A percentile compares a stretch with the other conserved stretches of the same genome.
phyloP scores from a whole-genome alignment of 2,113 vertebrate species.

The Collichthys lucidus region DNA sequence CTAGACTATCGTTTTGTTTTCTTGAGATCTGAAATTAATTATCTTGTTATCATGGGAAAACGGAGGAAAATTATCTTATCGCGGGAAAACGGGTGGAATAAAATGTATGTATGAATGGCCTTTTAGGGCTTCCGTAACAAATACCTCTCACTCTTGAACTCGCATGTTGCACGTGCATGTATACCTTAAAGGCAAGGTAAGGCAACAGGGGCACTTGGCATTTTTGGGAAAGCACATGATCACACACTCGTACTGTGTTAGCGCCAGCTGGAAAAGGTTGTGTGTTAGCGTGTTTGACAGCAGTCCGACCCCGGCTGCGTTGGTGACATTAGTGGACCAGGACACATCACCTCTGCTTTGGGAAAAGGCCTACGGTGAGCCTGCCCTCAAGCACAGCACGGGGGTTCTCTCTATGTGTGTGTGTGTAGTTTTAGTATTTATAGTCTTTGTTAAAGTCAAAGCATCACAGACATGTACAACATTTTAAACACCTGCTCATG shows the following conservation, averaged over 20 bases:
- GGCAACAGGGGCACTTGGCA: conserved; percentile 60
- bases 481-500: not conserved
- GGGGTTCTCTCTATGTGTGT: conserved; percentile 25
- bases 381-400: conserved; percentile 62
- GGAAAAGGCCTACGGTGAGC: conserved; percentile 65
- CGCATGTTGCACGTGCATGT: not conserved
- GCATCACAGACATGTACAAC: not conserved
- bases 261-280: conserved; percentile 74
- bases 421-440: conserved; percentile 10
- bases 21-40: too few species aligned
- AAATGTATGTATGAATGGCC: too few species aligned
- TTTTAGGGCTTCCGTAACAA: too few species aligned
- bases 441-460: conserved; percentile 27
- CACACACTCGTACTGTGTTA: conserved; percentile 62
- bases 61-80: too few species aligned
- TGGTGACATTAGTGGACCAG: conserved; percentile 74
- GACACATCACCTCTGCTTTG: conserved; percentile 80
- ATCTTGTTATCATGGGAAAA: too few species aligned
- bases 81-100: too few species aligned
- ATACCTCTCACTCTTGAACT: conserved; percentile 2
- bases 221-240: conserved; percentile 69
- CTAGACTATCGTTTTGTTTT: too few species aligned
- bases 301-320: conserved; percentile 56
- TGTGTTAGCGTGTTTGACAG: conserved; percentile 77
- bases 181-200: conserved; percentile 38